phyloP scores from a whole-genome alignment of 2,888 invertebrate genomes.

The Microplitis deprimator region DNA sequence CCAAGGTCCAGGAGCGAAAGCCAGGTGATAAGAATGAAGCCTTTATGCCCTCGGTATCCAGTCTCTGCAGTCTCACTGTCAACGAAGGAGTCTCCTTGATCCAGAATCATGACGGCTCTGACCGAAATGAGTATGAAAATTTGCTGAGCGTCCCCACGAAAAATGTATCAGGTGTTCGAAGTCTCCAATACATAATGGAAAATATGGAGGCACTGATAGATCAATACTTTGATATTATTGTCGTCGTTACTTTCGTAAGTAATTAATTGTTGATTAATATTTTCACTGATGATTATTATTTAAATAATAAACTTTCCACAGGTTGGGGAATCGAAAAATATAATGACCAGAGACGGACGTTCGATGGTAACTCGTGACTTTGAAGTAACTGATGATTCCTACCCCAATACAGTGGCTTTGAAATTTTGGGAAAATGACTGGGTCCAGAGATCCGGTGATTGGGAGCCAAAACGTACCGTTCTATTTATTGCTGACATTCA shows the following conservation, averaged over 20 bases:
- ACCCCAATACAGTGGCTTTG: slow-evolving; percentile 75
- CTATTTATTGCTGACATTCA: slow-evolving; percentile 81
- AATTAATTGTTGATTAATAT: slow-evolving; percentile 11
- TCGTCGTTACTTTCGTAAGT: slow-evolving; percentile 76
- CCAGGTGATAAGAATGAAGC: slow-evolving; percentile 75
- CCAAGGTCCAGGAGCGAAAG: slow-evolving; percentile 75
- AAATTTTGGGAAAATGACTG: slow-evolving; percentile 82
- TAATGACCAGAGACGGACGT: slow-evolving; percentile 77
- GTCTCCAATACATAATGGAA: slow-evolving; percentile 74
- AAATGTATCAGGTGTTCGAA: slow-evolving; percentile 73
- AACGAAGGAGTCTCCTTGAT: slow-evolving; percentile 80
- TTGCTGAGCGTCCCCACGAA: slow-evolving; percentile 80
- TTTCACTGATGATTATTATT: not conserved
- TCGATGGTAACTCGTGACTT: slow-evolving; percentile 78
- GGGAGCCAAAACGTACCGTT: slow-evolving; percentile 80
- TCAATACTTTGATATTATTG: slow-evolving; percentile 78
- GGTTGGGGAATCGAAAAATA: slow-evolving; percentile 76
- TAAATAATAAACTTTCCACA: slow-evolving; percentile 46
- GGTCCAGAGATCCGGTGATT: slow-evolving; percentile 78
- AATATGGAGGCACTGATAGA: slow-evolving; percentile 70
- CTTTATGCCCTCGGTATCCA: slow-evolving; percentile 79
- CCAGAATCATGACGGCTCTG: slow-evolving; percentile 74
- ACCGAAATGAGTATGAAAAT: slow-evolving; percentile 72
- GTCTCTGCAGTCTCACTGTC: slow-evolving; percentile 77
- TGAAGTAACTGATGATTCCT: slow-evolving; percentile 76